Conservation (phyloP, 2,888 invertebrate species). For the Drosophila birchii region DNA sequence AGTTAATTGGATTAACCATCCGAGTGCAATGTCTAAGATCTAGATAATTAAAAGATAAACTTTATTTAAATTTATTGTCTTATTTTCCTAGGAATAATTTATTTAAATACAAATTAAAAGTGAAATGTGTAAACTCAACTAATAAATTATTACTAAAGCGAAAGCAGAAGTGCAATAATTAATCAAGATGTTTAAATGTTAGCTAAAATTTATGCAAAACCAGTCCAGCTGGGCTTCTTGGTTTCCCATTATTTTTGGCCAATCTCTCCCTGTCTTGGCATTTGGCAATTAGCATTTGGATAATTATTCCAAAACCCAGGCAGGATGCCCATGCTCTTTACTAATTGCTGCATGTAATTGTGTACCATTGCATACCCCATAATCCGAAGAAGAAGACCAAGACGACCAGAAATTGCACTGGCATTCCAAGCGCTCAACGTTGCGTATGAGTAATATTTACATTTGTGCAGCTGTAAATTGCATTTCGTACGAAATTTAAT, state of each 20-base stretch:
- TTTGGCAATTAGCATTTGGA: conserved; percentile 37
- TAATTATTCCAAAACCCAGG: conserved; percentile 14
- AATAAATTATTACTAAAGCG: not conserved
- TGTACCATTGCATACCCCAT: not conserved
- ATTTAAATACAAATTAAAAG: not conserved
- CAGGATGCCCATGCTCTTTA: conserved; percentile 5
- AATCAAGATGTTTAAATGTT: not conserved
- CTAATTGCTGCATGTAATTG: conserved; percentile 26
- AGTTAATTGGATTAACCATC: not conserved
- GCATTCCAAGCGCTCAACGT: conserved; percentile 54
- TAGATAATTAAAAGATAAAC: not conserved
- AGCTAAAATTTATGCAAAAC: conserved; percentile 1
- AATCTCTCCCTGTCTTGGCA: conserved; percentile 11
- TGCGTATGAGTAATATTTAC: conserved; percentile 71
- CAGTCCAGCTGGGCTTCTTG: not conserved
- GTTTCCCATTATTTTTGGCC: conserved; percentile 24
- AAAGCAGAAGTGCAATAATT: not conserved
- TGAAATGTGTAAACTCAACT: not conserved
- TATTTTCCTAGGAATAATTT: not conserved
- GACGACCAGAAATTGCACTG: conserved; percentile 7
- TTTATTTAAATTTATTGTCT: not conserved
- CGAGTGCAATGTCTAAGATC: not conserved
- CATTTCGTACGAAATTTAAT: conserved; percentile 67
- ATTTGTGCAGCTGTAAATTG: conserved; percentile 62
- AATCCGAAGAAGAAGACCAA: not conserved